Conservation (phyloP, 2,888 invertebrate genomes). For the Drosophila siamana region DNA sequence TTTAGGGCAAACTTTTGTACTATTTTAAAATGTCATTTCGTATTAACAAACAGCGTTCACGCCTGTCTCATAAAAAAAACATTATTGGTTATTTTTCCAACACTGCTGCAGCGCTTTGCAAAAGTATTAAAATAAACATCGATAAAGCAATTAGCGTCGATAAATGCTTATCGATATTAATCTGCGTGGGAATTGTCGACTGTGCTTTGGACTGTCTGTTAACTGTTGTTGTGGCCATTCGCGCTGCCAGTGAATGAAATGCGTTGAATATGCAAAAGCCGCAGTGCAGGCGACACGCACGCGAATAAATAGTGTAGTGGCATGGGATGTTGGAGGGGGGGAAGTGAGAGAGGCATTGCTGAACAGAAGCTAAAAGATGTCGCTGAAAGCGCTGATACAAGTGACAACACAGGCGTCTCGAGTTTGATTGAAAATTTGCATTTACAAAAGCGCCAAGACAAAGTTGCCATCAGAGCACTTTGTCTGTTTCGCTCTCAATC, state of each 20-base stretch:
- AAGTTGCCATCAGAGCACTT: constrained; percentile 26
- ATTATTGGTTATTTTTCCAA: too few species aligned
- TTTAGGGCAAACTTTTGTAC: too few species aligned
- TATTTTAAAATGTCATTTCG: too few species aligned
- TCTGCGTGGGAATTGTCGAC: background rate
- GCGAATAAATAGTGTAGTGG: background rate
- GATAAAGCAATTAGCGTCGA: background rate
- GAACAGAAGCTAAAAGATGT: constrained; percentile 50
- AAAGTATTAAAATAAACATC: too few species aligned
- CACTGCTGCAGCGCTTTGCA: background rate
- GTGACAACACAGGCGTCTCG: constrained; percentile 55
- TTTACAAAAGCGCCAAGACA: constrained; percentile 60
- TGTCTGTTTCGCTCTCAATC: background rate
- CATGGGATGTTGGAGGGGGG: too few species aligned
- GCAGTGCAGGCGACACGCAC: constrained; percentile 26
- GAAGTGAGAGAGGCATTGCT: background rate
- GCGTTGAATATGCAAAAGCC: constrained; percentile 72
- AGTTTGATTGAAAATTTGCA: constrained; percentile 77
- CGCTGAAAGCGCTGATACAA: constrained; percentile 63
- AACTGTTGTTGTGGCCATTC: constrained; percentile 21
- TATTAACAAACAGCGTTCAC: too few species aligned
- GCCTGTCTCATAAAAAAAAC: too few species aligned
- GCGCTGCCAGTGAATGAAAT: constrained; percentile 36
- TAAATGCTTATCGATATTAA: background rate
- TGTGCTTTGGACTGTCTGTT: constrained; percentile 21